Evolutionary conservation across 2,797 vertebrate genomes (phyloP).

Genomic region (Tinamus major): DNA sequence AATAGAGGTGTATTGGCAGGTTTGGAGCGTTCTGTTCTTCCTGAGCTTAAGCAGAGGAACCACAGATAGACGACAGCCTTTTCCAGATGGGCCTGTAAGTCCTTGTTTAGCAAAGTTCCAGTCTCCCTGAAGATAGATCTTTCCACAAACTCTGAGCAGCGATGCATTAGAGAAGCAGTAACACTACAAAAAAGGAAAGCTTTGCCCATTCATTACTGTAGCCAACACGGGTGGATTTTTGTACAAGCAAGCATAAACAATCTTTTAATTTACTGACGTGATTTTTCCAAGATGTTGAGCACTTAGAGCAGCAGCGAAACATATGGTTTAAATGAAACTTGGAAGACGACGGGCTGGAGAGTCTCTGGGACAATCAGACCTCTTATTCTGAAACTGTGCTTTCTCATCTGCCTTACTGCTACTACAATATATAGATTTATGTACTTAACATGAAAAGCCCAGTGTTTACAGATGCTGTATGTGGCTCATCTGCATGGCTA

Average conservation of each 20-base stretch:
- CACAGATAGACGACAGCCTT: conserved; percentile 7
- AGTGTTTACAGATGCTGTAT: background rate
- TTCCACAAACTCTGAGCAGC: background rate
- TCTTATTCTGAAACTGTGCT: background rate
- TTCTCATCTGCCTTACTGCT: conserved; percentile 3
- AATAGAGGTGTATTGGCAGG: conserved; percentile 8
- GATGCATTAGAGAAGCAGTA: background rate
- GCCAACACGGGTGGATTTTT: background rate
- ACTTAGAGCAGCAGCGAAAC: conserved; percentile 1
- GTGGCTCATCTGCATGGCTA: background rate
- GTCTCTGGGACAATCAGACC: background rate
- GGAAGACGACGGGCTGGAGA: background rate
- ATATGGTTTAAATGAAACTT: conserved; percentile 1
- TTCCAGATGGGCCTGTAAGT: background rate
- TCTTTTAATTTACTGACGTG: conserved; percentile 6
- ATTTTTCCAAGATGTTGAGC: conserved; percentile 7
- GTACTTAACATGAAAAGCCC: background rate
- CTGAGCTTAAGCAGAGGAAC: conserved; percentile 9
- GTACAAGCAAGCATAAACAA: background rate
- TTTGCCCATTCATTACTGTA: background rate
- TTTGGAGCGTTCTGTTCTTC: background rate
- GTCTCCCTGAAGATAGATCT: background rate
- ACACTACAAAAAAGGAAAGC: background rate
- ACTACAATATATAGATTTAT: background rate
- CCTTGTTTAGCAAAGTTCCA: background rate